These are phyloP conservation scores for Limenitis camilla DNA, from an alignment of 2,888 invertebrate genomes.

Conservation along the genomic window DNA sequence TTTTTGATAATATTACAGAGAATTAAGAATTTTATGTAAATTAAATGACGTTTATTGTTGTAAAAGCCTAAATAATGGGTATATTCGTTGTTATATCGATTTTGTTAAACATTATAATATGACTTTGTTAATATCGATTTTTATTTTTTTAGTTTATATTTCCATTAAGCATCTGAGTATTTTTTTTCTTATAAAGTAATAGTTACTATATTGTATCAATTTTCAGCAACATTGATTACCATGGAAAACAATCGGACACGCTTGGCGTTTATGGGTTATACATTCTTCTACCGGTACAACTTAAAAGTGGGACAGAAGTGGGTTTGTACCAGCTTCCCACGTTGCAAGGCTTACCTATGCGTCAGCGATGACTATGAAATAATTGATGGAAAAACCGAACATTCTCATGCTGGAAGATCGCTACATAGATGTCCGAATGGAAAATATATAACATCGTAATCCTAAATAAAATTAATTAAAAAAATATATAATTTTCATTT, in stretches of 20 bases:
- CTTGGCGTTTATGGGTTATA: conserved; percentile 37
- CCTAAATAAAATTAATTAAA: neutral
- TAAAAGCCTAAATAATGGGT: too few relatives aligned
- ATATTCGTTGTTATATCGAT: too few relatives aligned
- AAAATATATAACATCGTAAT: conserved; percentile 30
- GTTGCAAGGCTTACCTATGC: conserved; percentile 42
- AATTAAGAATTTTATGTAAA: too few relatives aligned
- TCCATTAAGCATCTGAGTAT: too few relatives aligned
- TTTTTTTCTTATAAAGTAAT: too few relatives aligned
- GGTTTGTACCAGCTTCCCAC: conserved; percentile 47
- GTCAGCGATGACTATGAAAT: conserved; percentile 31
- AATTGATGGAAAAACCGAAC: conserved; percentile 21
- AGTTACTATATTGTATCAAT: neutral
- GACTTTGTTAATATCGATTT: too few relatives aligned
- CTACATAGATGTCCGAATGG: conserved; percentile 34
- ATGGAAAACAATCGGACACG: conserved; percentile 39
- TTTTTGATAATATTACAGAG: too few relatives aligned
- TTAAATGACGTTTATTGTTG: too few relatives aligned
- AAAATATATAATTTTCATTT: neutral
- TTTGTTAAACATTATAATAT: too few relatives aligned
- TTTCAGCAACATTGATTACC: conserved; percentile 30
- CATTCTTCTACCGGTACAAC: conserved; percentile 46
- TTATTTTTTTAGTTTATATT: too few relatives aligned
- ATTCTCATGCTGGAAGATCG: conserved; percentile 30
- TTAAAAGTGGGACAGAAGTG: conserved; percentile 37